Evolutionary conservation across 2,888 invertebrate species (phyloP), one percentile per base, ranked within the genome.

Genomic region (Cerastoderma edule): DNA sequence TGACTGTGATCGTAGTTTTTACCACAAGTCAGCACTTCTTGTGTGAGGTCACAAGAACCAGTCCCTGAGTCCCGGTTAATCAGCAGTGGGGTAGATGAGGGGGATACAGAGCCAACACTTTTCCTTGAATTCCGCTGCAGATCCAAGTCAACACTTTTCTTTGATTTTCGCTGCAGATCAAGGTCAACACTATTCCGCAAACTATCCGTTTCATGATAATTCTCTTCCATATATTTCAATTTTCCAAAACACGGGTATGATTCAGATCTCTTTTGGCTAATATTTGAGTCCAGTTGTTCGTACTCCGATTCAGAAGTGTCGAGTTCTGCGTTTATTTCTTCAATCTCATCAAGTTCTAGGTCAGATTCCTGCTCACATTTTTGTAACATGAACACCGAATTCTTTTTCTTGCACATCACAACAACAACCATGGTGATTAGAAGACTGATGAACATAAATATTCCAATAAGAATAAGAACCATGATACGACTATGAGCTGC

Each of bases 391-490:
- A 91, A 91, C 28, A 91, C 91, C 0, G 89, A 81, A 85, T 92
- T 91, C 67, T 89, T 89, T 75, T 92, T 92, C 70, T 87, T 83
- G 72, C 91, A 92, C 83, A 91, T 91, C 24, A 91, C 85, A 22
- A 92, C 72, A 8, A 91, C 78, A 3, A 89, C 86, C 0, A 85
- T 86, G 0, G 91, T 89, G 16, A 90, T 78, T 0, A 88, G 81
- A 16, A 92, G 48, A 2, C 91, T 91, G 22, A 91, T 79, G 50
- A 87, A 85, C 56, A 90, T 79, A 65, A 92, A 91, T 22, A 92
- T 79, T n/a, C 87, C 84, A 70, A 89, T 54, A 6, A 81, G 44
- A 32, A 81, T 54, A 6, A 69, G 67, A 22, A 81, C 53, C 75
- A 78, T 78, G 10, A 75, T 66, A 22, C 74, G 75, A 30, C 39